These are phyloP conservation scores for Erythrocercus mccallii DNA, from an alignment of 2,113 vertebrate species.

Conservation along the genomic window DNA sequence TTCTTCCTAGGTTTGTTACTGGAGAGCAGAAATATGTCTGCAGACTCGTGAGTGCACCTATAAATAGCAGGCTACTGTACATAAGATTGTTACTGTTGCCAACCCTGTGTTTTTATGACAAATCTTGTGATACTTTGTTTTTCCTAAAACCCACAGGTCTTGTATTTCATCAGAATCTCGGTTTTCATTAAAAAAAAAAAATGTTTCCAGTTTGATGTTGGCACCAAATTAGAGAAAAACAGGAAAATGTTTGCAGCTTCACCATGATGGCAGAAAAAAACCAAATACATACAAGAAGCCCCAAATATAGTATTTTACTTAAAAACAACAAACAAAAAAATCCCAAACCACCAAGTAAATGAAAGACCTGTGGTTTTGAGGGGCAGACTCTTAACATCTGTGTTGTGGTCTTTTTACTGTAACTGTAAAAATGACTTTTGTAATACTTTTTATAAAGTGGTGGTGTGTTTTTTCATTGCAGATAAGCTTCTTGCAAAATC, in stretches of 20 bases:
- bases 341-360: slow-evolving; percentile 41
- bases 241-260: slow-evolving; percentile 31
- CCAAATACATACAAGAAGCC: neutral
- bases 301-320: slow-evolving; percentile 46
- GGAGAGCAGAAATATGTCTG: slow-evolving; percentile 33
- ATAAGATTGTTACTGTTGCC: neutral
- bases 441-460: slow-evolving; percentile 32
- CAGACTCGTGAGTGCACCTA: neutral
- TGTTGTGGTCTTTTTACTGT: slow-evolving; percentile 57
- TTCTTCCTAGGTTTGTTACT: neutral
- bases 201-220: slow-evolving; percentile 16
- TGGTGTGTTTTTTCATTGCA: neutral
- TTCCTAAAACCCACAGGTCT: slow-evolving; percentile 48
- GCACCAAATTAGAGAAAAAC: slow-evolving; percentile 55
- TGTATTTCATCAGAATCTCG: slow-evolving; percentile 43
- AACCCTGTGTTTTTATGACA: slow-evolving; percentile 14
- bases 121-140: slow-evolving; percentile 58
- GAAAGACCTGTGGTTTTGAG: slow-evolving; percentile 54
- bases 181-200: slow-evolving; percentile 4
- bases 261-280: slow-evolving; percentile 23
- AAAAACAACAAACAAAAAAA: slow-evolving; percentile 55
- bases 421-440: slow-evolving; percentile 58
- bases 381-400: slow-evolving; percentile 41
- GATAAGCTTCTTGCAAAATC: slow-evolving; percentile 55
- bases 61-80: slow-evolving; percentile 34